These are phyloP conservation scores for Drosophila biarmipes DNA, from an alignment of 1,140 invertebrate species.

Conservation along the genomic window DNA sequence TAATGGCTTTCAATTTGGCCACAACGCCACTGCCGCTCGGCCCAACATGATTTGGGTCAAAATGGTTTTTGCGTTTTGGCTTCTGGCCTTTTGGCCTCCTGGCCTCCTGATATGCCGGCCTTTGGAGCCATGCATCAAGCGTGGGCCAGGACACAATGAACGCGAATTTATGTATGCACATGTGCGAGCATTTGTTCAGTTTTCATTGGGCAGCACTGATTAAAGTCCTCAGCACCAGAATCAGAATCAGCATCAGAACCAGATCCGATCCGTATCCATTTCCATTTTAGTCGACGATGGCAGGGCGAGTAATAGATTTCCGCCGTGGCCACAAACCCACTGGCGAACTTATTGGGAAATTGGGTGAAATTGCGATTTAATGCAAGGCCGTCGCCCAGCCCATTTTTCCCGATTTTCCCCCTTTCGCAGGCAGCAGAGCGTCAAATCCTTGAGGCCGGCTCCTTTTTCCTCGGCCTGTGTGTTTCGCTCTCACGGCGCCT, in stretches of 20 bases:
- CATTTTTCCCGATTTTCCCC: background rate
- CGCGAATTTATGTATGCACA: background rate
- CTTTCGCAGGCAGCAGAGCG: conserved; percentile 24
- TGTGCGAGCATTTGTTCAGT: conserved; percentile 2
- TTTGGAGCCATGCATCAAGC: background rate
- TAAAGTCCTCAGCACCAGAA: background rate
- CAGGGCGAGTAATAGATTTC: conserved; percentile 7
- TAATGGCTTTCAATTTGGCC: conserved; percentile 11
- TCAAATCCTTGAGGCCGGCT: conserved; percentile 31
- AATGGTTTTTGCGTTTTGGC: conserved; percentile 1
- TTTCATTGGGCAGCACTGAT: conserved; percentile 6
- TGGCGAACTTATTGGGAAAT: conserved; percentile 20
- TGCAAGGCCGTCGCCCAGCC: background rate
- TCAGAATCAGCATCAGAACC: background rate
- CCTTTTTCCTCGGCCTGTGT: conserved; percentile 4
- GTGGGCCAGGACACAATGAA: conserved; percentile 3
- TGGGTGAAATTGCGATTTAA: conserved; percentile 20
- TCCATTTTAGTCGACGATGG: conserved; percentile 11
- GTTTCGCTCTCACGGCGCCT: conserved; percentile 41
- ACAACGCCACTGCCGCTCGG: background rate
- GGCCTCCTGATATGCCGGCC: background rate
- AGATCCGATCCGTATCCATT: too few species aligned
- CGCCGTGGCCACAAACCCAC: conserved; percentile 7
- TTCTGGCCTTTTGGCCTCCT: background rate
- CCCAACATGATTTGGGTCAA: conserved; percentile 7